Evolutionary conservation across 1,140 invertebrate genomes (phyloP).

Genomic region (Teleogryllus occipitalis): DNA sequence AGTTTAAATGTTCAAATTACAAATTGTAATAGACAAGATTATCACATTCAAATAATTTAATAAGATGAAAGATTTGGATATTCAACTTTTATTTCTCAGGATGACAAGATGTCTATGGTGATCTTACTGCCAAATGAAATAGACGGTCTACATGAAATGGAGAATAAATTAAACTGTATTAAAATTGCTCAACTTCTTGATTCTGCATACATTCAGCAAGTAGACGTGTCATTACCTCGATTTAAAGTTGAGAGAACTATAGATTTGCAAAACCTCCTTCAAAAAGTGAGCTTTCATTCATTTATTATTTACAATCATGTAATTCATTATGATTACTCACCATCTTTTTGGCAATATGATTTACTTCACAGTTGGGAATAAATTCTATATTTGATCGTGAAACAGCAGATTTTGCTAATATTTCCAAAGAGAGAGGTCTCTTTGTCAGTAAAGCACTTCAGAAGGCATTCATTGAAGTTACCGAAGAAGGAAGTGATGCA

Average conservation of each 20-base stretch:
- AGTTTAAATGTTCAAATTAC: neutral
- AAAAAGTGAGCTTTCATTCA: conserved; percentile 38
- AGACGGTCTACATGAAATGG: conserved; percentile 41
- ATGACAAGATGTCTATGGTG: conserved; percentile 44
- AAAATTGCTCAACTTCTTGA: conserved; percentile 33
- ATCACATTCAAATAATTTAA: neutral
- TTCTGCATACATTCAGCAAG: conserved; percentile 29
- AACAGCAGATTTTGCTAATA: no score
- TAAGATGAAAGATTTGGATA: neutral
- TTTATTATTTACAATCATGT: no score
- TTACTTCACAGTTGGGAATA: no score
- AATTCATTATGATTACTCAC: no score
- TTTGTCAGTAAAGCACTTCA: no score
- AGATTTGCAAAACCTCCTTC: conserved; percentile 46
- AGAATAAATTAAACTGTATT: conserved; percentile 41
- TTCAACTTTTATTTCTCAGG: conserved; percentile 32
- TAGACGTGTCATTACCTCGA: conserved; percentile 52
- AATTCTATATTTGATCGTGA: no score
- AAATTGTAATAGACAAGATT: neutral
- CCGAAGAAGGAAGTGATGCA: no score
- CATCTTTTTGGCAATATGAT: no score
- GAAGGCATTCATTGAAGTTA: no score
- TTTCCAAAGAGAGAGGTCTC: no score
- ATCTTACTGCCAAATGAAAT: conserved; percentile 49
- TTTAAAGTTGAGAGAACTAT: conserved; percentile 59